Base-by-base conservation (phyloP, 2,888 invertebrate species). In the Linyphia triangularis region DNA sequence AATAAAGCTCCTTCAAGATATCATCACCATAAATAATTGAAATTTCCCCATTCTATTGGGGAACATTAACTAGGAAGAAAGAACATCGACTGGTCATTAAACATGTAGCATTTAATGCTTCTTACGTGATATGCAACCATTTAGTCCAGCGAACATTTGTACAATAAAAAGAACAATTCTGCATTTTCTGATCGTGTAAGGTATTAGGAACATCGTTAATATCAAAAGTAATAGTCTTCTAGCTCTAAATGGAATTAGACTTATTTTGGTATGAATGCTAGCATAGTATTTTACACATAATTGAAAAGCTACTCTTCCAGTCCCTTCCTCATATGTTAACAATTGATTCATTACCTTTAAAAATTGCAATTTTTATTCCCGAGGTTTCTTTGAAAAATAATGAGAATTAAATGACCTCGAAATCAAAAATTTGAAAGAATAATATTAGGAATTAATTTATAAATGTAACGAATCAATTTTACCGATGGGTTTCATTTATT, bases 11-110 rank as follows among this genome's bases (percentile, higher is more conserved):
- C 77, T 59, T n/a, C 6, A 37, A 24, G 40, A 40, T 40, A 37
- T 63, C 61, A 77, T 77, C 40, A 63, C 26, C 77, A 77, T 63
- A 63, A 63, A 77, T 77, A 77, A 77, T 63, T 63, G 63, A 63
- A 77, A 63, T 24, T n/a, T 28, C 2, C 59, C 24, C 61, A 10
- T 33, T 63, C 40, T 77, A 40, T 26, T 24, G 61, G 40, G 73
- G 40, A 22, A n/a, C 73, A 73, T 73, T 73, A 57, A 26, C 26
- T 7, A 30, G 16, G 3, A n/a, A 13, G 40, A 1, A 19, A n/a
- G 59, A 24, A 77, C 61, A 77, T 26, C 37, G 9, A 43, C 16
- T 13, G 19, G 26, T 77, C 61, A 19, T 63, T 40, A 24, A 61
- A 77, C 61, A 77, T 61, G n/a, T 9, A 77, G 1, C n/a, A 26